These are phyloP conservation scores for Nothura maculosa DNA, from an alignment of 2,797 vertebrate genomes.

Conservation along the genomic window DNA sequence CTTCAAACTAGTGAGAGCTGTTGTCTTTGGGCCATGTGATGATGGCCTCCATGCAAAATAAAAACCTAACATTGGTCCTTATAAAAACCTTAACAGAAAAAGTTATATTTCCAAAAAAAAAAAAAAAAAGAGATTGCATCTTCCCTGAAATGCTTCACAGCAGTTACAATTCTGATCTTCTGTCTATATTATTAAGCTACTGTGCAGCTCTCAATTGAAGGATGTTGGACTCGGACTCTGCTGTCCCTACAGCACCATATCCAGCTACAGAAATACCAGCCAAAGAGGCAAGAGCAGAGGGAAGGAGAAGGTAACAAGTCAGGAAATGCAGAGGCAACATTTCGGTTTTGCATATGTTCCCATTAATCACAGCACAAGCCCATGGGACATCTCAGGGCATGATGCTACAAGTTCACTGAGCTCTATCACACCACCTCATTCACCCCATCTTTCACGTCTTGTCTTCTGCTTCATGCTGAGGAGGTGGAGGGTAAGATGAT, in stretches of 20 bases:
- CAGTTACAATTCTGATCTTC: background rate
- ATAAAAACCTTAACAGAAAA: background rate
- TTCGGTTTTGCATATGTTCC: background rate
- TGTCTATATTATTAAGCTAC: background rate
- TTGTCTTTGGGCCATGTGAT: background rate
- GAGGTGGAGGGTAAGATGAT: background rate
- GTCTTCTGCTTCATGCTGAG: background rate
- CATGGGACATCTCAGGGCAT: background rate
- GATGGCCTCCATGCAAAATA: background rate
- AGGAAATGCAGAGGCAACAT: background rate
- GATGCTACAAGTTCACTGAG: background rate
- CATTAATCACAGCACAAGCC: background rate
- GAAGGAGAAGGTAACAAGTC: background rate
- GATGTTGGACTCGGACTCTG: background rate
- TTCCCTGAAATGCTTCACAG: background rate
- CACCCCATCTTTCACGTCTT: background rate
- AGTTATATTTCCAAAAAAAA: background rate
- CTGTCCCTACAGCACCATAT: background rate
- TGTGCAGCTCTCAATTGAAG: background rate
- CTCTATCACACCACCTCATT: rapidly evolving
- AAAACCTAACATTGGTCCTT: background rate
- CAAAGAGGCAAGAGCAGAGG: rapidly evolving
- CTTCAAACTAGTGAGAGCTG: background rate
- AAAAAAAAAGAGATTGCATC: background rate
- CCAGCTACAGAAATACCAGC: background rate